These are phyloP conservation scores for Parnassius orleans DNA, from an alignment of 2,888 invertebrate species.

Conservation along the genomic window DNA sequence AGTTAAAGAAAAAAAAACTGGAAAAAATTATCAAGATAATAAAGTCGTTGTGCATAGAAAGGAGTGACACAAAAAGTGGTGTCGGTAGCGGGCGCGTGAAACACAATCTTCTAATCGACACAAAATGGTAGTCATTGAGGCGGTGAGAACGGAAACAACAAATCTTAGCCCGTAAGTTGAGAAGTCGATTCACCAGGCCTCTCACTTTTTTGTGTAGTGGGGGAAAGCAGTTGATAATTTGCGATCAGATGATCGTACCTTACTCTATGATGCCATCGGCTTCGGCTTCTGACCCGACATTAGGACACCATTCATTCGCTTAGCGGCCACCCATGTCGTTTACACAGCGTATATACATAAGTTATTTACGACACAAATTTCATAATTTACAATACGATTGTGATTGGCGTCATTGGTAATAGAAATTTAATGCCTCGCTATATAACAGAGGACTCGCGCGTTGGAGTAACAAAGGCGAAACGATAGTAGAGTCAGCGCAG, in stretches of 20 bases:
- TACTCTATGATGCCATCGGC: conserved; percentile 47
- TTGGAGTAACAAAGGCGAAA: conserved; percentile 23
- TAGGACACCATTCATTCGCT: conserved; percentile 50
- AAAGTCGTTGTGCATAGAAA: conserved; percentile 71
- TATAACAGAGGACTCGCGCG: conserved; percentile 50
- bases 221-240: conserved; percentile 56
- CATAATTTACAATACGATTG: conserved; percentile 62
- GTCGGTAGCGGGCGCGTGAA: conserved; percentile 77
- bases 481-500: conserved; percentile 28
- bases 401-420: conserved; percentile 60
- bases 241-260: conserved; percentile 46
- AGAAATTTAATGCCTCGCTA: conserved; percentile 48
- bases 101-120: conserved; percentile 79
- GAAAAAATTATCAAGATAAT: conserved; percentile 66
- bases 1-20: conserved; percentile 49
- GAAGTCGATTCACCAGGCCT: conserved; percentile 56
- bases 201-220: conserved; percentile 62
- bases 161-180: conserved; percentile 71
- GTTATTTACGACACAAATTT: conserved; percentile 31
- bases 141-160: conserved; percentile 77
- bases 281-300: conserved; percentile 62
- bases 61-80: conserved; percentile 75
- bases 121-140: conserved; percentile 79
- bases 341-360: conserved; percentile 16
- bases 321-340: conserved; percentile 67